phyloP scores from a whole-genome alignment of 2,113 vertebrate genomes.

The Pollachius pollachius region DNA sequence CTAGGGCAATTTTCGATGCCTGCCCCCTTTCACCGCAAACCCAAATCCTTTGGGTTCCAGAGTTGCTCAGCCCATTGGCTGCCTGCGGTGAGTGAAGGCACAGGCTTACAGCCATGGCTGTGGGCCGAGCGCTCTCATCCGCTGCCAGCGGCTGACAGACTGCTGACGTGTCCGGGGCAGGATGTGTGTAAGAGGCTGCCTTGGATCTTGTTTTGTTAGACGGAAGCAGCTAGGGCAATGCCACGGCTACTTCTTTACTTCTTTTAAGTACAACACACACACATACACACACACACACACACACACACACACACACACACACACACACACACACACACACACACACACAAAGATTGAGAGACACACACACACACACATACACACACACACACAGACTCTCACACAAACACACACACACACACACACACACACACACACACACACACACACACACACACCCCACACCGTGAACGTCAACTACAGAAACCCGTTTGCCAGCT shows the following conservation, averaged over 20 bases:
- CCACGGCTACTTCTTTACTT: constrained; percentile 42
- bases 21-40: no score
- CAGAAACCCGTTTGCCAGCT: neutral
- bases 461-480: constrained; percentile 20
- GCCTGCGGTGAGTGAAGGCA: constrained; percentile 21
- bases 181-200: constrained; percentile 70
- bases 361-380: no score
- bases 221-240: constrained; percentile 56
- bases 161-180: constrained; percentile 68
- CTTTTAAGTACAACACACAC: constrained; percentile 52
- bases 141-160: constrained; percentile 63
- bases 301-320: neutral
- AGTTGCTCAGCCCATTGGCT: no score
- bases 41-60: no score
- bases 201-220: constrained; percentile 69
- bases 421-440: neutral
- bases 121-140: constrained; percentile 26
- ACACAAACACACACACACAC: no score
- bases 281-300: constrained; percentile 9
- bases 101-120: constrained; percentile 47
- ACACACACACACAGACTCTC: no score
- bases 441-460: constrained; percentile 31
- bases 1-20: no score
- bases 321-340: no score
- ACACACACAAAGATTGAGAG: neutral